Base-by-base conservation (phyloP, 2,888 invertebrate genomes). In the Sarcophaga subvicina region DNA sequence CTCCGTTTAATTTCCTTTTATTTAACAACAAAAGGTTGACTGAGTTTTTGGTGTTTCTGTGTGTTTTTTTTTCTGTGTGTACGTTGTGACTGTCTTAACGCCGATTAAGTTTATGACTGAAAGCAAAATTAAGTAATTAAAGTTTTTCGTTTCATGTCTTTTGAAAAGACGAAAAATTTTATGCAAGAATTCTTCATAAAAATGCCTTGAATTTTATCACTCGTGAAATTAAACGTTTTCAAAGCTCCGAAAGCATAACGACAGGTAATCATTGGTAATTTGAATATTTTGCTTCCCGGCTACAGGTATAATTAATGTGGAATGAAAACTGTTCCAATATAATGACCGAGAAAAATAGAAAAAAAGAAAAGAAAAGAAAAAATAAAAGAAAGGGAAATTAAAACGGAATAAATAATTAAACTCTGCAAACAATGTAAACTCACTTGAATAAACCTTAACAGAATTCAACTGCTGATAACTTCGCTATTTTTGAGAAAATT, bases 141-240 rank as follows among this genome's bases (percentile, higher is more conserved):
- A 81, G 80, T 83, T 73, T 72, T 73, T 79, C 25, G 1, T 77
- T 78, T 54, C 11, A 27, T 45, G 25, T 47, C 12, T 64, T 27
- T 22, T 45, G 20, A 37, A 14, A 20, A 71, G 37, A 76, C 49
- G 47, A 37, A 45, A 78, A 70, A 78, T 78, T 87, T 81, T 73
- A 80, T 83, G 73, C 45, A 69, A 69, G 69, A 80, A 86, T 83
- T 83, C 47, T 70, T 78, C n/a, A 81, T 67, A 84, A 76, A 87
- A 87, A 87, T 84, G 59, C 81, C 75, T 81, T 47, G 67, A 84
- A 79, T 81, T 87, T 87, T 81, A 81, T 87, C 84, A 84, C 59
- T 87, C 87, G 87, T 87, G 81, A 87, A 87, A 87, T 87, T 87
- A 79, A 87, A 87, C 70, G 63, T 59, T 66, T 80, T 71, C 22